phyloP scores from a whole-genome alignment of 2,113 vertebrate genomes.

The Laticauda colubrina region DNA sequence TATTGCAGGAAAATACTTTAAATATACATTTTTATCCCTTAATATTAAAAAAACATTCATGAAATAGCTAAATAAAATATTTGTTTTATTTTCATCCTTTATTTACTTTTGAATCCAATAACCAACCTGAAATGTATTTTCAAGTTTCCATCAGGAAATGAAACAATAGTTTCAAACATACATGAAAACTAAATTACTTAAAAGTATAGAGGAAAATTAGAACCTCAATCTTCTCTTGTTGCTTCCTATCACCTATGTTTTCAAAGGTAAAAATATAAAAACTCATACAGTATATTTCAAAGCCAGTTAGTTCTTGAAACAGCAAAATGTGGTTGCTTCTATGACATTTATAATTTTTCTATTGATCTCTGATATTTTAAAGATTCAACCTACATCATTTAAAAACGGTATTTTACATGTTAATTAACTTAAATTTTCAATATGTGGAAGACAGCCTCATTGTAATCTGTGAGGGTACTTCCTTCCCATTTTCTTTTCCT shows the following conservation, averaged over 20 bases:
- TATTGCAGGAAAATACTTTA: not conserved
- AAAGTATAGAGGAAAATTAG: not conserved
- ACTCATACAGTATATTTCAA: not conserved
- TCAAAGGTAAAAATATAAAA: not conserved
- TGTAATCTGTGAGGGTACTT: not conserved
- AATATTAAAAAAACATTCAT: not conserved
- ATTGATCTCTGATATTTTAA: not conserved
- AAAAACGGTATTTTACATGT: not conserved
- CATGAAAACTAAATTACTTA: not conserved
- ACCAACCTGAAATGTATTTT: not conserved
- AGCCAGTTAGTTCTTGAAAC: not conserved
- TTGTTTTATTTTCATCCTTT: not conserved
- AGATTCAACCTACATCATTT: not conserved
- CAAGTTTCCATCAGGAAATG: not conserved
- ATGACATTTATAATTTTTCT: not conserved
- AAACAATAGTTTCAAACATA: not conserved
- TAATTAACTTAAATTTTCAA: not conserved
- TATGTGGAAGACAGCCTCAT: not conserved
- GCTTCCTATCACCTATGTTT: not conserved
- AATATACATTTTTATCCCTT: not conserved
- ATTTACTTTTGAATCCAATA: not conserved
- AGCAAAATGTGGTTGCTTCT: not conserved
- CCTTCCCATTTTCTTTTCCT: not conserved
- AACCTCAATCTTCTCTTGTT: not conserved
- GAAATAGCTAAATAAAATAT: not conserved